Conservation (phyloP, 1,140 invertebrate genomes). For the Hylyphantes graminicola region DNA sequence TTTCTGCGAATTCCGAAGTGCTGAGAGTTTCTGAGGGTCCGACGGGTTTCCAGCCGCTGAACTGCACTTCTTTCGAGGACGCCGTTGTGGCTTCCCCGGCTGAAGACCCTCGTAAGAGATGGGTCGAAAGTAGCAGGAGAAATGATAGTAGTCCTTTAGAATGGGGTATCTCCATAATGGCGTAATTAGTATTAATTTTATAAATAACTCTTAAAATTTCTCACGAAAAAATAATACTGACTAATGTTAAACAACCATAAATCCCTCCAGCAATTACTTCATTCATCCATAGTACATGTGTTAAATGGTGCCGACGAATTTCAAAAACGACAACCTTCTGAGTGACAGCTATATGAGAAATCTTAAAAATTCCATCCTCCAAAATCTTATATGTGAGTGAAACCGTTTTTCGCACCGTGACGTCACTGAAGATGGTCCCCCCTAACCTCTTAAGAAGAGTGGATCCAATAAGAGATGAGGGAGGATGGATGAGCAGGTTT, state of each 20-base stretch:
- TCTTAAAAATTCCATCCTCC: slow-evolving; percentile 21
- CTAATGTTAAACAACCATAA: too few relatives aligned
- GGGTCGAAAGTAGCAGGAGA: neutral
- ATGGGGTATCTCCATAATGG: neutral
- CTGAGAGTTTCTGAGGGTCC: slow-evolving; percentile 17
- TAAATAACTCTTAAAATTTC: too few relatives aligned
- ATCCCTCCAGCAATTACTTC: too few relatives aligned
- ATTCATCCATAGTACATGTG: neutral
- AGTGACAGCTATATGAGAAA: neutral
- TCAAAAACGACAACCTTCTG: neutral
- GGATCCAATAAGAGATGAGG: slow-evolving; percentile 43
- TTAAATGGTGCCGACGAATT: neutral
- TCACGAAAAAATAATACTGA: too few relatives aligned
- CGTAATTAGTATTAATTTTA: neutral
- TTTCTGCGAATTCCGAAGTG: slow-evolving; percentile 29
- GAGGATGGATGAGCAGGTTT: slow-evolving; percentile 33
- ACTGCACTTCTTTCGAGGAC: slow-evolving; percentile 17
- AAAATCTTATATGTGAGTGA: slow-evolving; percentile 22
- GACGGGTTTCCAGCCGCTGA: slow-evolving; percentile 43
- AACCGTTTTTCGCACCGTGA: slow-evolving; percentile 9
- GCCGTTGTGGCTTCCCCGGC: slow-evolving; percentile 42
- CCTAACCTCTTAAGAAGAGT: slow-evolving; percentile 47
- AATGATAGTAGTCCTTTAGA: neutral
- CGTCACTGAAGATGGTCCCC: slow-evolving; percentile 55
- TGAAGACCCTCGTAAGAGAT: neutral